Conservation (phyloP, 2,113 vertebrate genomes). For the Octodon degus region DNA sequence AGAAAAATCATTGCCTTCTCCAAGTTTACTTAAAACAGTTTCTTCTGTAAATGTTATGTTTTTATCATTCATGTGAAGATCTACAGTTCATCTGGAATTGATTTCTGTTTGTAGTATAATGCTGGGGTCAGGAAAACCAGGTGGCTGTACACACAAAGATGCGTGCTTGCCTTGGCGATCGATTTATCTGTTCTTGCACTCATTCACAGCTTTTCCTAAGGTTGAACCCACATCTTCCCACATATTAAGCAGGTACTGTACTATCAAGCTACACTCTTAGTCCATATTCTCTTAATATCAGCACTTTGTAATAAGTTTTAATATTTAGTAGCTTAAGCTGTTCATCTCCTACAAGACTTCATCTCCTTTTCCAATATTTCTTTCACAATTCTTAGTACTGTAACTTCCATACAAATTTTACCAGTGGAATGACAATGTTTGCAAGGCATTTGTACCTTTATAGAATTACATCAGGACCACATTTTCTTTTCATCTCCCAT, state of each 20-base stretch:
- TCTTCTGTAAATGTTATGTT: background rate
- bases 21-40: background rate
- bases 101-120: background rate
- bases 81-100: background rate
- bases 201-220: too few species aligned
- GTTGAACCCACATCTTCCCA: background rate
- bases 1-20: background rate
- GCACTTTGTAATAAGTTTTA: background rate
- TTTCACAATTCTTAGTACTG: background rate
- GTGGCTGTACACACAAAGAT: background rate
- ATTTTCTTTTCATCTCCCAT: background rate
- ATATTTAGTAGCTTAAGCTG: background rate
- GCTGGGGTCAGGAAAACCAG: background rate
- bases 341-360: background rate
- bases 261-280: background rate
- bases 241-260: background rate
- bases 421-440: background rate
- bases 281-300: background rate
- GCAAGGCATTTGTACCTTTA: background rate
- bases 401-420: conserved; percentile 21
- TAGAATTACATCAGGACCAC: background rate
- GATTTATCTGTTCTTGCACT: background rate
- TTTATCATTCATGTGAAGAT: conserved; percentile 14
- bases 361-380: background rate
- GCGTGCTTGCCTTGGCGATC: background rate